Evolutionary conservation across 1,140 invertebrate genomes (phyloP), one percentile per base, ranked within the genome.

Genomic region (Bicyclus anynana): DNA sequence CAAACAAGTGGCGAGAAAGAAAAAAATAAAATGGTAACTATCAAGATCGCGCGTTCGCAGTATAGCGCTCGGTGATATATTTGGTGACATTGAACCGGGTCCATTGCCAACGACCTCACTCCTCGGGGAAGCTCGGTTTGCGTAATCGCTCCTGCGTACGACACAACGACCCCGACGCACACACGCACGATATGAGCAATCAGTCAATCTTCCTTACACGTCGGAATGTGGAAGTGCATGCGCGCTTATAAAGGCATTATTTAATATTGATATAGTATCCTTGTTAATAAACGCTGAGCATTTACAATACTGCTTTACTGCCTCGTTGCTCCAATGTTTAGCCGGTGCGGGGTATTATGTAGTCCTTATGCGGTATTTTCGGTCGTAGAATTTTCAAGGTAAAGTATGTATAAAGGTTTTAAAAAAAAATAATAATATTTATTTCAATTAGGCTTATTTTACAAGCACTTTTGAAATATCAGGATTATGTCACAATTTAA

Each of bases 71-170:
- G 79, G 83, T 86, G 85, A 88, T 88, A 87, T 86, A 88, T 86
- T 88, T 88, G 83, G 85, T 88, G 85, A 88, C 85, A 88, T 88
- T 88, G 85, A 88, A 88, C 85, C 59, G 81, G 62, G 79, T 80
- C 83, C 83, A 88, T 88, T 88, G 85, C 83, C 85, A 88, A 88
- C 85, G 85, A 88, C 85, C 85, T 87, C 82, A 63, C 77, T 82
- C 76, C 78, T 81, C 77, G 74, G 80, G 75, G 77, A 83, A 82
- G 84, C 80, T 77, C 73, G 71, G 70, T 84, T 87, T 87, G 83
- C 84, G 84, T 87, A 87, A 87, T 87, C 80, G 78, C 52, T 80
- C 80, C 81, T 80, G 78, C 77, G 75, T 83, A 75, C 63, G 44
- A 67, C 62, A 69, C 61, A 58, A 35, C 72, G 71, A 80, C 73